Base-by-base conservation (phyloP, 2,113 vertebrate species). In the Anguilla japonica region DNA sequence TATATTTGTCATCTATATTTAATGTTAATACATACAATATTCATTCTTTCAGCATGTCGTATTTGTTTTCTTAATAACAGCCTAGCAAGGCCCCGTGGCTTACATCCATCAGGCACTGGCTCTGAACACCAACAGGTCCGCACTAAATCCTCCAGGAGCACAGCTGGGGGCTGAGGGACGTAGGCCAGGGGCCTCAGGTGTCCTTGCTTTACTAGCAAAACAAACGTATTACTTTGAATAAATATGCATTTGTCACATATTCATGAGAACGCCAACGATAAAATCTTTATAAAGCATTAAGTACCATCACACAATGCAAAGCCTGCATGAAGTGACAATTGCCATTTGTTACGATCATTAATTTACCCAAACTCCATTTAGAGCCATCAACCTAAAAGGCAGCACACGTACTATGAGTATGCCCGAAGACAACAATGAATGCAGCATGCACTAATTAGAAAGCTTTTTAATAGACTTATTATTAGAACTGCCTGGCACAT, bases 391-490 rank as follows among this genome's bases (percentile, higher is more conserved):
- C 84, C 53, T 63, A 63, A 85, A 87, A 75, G 80, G 78, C 75
- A 86, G 85, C 85, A 84, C 87, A 79, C 75, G 83, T 87, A 89
- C 75, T 84, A 89, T 87, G 82, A 79, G 86, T 85, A 81, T 79
- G 88, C 89, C 91, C 84, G 87, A 86, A 90, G 89, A 88, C 89
- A 88, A 88, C 82, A 67, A 60, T 85, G 86, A 83, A 57, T 85
- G 85, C 85, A 87, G 83, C 83, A 83, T 63, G 84, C 50, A 39
- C 89, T 90, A 91, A 91, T 91, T 90, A 89, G 86, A 85, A 90
- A 85, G 83, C 89, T 83, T 88, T 85, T 89, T 89, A 90, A 90
- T 90, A 88, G 88, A 88, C 83, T 88, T 89, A 90, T 89, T 90
- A 90, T 57, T 83, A 41, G 79, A 90, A 85, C 86, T 91, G 87